Base-by-base conservation (phyloP, 2,888 invertebrate species). In the Nomada goodeniana region DNA sequence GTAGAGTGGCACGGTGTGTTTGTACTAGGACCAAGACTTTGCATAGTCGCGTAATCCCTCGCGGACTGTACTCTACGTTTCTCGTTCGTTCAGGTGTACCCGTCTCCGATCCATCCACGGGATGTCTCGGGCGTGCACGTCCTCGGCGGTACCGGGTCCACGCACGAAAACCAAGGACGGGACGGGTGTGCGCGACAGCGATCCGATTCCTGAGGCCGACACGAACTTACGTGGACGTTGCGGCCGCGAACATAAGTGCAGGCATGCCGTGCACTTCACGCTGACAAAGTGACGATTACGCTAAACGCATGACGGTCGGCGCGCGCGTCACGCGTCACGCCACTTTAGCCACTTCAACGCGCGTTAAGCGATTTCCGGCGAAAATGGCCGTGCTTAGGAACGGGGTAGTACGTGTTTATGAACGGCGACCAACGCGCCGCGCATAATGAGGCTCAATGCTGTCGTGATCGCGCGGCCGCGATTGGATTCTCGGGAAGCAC, bases 331-430 rank as follows among this genome's bases (percentile, higher is more conserved):
- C 93, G 92, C 92, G 93, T 93, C 92, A 92, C 90, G 90, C 91
- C 92, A 93, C 92, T 93, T 92, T 92, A 92, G 89, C 91, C 92
- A 92, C 91, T 93, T 91, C 89, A 92, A 91, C 92, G 89, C 89
- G 92, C 91, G 92, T 92, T 92, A 91, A 92, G 91, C 90, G 88
- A 92, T 92, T 93, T 93, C 93, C 93, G 93, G 93, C 91, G 91
- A 92, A 93, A 92, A 92, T 91, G 88, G 88, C 87, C 84, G 77
- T 84, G 83, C 77, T 83, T 77, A 84, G 88, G 79, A 63, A 80
- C 77, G 79, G 85, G 83, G 85, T 83, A 82, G 85, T 76, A 80
- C 84, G 82, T 83, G 87, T 76, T 83, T 84, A 85, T 79, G 82
- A 76, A 76, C 78, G 75, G 69, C 85, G 52, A 82, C 76, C 77